Evolutionary conservation across 2,113 vertebrate genomes (phyloP).

Genomic region (Oenanthe melanoleuca): DNA sequence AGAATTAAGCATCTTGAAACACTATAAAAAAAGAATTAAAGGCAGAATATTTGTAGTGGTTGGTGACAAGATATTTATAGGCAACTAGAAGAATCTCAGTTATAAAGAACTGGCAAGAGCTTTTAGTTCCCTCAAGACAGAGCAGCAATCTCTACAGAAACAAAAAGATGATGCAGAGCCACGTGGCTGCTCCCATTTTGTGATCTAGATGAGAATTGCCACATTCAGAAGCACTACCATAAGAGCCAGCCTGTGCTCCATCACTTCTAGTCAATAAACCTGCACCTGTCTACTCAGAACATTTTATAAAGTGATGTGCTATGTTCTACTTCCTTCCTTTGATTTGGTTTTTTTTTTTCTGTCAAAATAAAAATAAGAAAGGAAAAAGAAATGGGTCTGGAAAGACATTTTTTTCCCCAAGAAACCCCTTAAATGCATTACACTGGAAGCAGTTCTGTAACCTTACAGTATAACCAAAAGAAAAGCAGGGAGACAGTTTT

Average conservation of each 20-base stretch:
- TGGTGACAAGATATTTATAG: background rate
- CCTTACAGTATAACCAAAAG: background rate
- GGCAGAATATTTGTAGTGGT: background rate
- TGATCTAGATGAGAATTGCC: background rate
- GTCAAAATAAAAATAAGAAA: background rate
- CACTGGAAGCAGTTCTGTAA: background rate
- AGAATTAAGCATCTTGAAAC: background rate
- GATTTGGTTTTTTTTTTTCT: background rate
- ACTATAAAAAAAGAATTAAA: background rate
- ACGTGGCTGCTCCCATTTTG: background rate
- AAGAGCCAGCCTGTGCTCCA: background rate
- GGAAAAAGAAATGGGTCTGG: background rate
- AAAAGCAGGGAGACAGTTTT: background rate
- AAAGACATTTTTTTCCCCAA: background rate
- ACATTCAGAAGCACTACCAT: background rate
- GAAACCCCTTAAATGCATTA: background rate
- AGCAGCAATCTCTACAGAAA: background rate
- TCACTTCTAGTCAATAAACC: background rate
- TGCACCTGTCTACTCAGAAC: background rate
- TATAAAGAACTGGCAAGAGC: background rate
- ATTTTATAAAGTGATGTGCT: fast-evolving
- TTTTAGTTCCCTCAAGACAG: background rate
- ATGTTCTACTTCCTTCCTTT: background rate
- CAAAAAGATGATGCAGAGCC: background rate
- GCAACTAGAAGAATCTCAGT: background rate